Conservation (phyloP, 2,113 vertebrate genomes). For the Scophthalmus maximus region DNA sequence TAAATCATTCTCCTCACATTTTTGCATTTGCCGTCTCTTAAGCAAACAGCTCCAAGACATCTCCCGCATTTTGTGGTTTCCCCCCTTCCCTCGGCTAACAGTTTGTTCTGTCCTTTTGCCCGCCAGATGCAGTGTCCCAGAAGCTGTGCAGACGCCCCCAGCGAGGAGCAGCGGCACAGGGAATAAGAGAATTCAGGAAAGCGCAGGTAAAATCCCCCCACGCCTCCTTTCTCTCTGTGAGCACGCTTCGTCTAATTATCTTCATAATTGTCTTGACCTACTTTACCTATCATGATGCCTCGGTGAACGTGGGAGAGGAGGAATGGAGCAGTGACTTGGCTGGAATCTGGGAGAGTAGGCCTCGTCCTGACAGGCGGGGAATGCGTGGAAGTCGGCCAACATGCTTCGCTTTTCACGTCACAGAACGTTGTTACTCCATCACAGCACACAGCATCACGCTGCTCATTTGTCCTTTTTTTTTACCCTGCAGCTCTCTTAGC, state of each 20-base stretch:
- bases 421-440: conserved; percentile 13
- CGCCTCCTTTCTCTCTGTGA: too few relatives aligned
- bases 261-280: conserved; percentile 39
- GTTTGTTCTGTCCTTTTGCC: conserved; percentile 13
- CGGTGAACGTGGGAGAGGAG: conserved; percentile 13
- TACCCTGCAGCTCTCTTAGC: neutral
- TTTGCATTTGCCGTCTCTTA: neutral
- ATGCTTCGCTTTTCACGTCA: conserved; percentile 19
- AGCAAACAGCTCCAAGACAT: neutral
- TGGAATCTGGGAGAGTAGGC: conserved; percentile 54
- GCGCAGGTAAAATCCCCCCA: conserved; percentile 76
- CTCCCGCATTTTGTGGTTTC: too few relatives aligned
- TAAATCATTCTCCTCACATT: neutral
- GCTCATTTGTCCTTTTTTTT: neutral
- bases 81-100: neutral
- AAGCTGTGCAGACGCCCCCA: conserved; percentile 42
- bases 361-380: conserved; percentile 53
- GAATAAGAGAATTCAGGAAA: conserved; percentile 71
- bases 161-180: conserved; percentile 59
- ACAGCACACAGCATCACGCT: neutral
- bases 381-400: conserved; percentile 39
- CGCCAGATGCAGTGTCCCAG: conserved; percentile 72
- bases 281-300: conserved; percentile 25
- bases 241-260: conserved; percentile 19
- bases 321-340: conserved; percentile 27